Evolutionary conservation across 2,888 invertebrate species (phyloP).

Genomic region (Steinernema carpocapsae): DNA sequence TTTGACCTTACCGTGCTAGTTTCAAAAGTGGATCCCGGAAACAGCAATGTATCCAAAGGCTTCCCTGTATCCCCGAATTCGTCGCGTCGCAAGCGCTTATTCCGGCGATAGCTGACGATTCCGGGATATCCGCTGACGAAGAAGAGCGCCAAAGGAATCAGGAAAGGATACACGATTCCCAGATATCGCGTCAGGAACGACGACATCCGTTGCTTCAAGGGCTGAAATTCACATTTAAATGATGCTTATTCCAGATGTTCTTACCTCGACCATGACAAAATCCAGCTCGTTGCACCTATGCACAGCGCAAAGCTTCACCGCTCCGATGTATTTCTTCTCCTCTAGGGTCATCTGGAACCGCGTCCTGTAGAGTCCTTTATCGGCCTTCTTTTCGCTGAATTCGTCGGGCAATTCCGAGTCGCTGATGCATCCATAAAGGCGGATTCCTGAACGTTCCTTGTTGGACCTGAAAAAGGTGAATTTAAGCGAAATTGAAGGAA

Average conservation of each 20-base stretch:
- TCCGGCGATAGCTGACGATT: background rate
- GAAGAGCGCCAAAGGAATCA: background rate
- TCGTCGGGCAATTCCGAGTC: background rate
- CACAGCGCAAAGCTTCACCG: slow-evolving; percentile 2
- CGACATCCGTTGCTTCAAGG: background rate
- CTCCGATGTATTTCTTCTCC: background rate
- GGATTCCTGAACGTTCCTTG: background rate
- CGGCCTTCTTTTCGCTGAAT: background rate
- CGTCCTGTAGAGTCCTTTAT: background rate
- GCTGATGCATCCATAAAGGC: background rate
- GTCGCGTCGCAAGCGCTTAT: background rate
- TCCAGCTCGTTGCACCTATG: slow-evolving; percentile 5
- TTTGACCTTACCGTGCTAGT: no score
- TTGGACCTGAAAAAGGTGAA: background rate
- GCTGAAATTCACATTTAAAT: background rate
- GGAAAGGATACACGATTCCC: background rate
- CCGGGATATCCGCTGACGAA: slow-evolving; percentile 16
- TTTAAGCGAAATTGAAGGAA: background rate
- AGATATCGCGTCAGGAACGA: background rate
- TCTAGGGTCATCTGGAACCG: background rate
- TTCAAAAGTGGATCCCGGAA: background rate
- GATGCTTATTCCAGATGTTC: background rate
- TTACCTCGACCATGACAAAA: background rate
- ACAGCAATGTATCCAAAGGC: background rate
- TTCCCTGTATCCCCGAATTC: background rate